Evolutionary conservation across 2,113 vertebrate species (phyloP), one percentile per base, ranked within the genome.

Genomic region (Corydoras maculifer): DNA sequence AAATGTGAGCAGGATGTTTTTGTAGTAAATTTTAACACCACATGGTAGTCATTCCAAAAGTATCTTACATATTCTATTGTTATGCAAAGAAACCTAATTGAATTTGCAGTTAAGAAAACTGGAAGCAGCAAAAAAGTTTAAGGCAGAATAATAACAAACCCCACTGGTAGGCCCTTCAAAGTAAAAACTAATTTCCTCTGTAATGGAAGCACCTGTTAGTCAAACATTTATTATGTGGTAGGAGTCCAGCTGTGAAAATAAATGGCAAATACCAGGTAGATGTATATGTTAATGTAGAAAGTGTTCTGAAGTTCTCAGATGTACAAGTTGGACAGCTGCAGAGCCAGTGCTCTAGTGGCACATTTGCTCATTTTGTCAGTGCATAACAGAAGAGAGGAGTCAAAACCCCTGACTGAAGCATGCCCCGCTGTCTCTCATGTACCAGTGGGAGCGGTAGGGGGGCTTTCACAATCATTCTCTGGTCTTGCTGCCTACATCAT

Each of bases 211-310:
- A 25, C 29, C 31, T 29, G 61, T 35, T 54, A 57, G 15, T 64
- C 53, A 64, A 54, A 72, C 10, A 53, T 51, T 70, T 65, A 59
- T 69, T 70, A 70, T 8, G 8, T 49, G 49, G 55, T 59, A 18
- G n/a, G 49, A 69, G 25, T 50, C 67, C 73, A 58, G 66, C 60
- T 74, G 73, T 61, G 62, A 60, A 62, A 51, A n/a, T 13, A 43
- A 69, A 70, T 35, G 18, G 58, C 49, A 35, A 58, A 66, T 9
- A 55, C 62, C 50, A 32, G 59, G 15, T 15, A 71, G 43, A 62
- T 62, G 62, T 63, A 51, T 55, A 62, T 67, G 63, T 35, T 71
- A 71, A 76, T 62, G 15, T 10, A 15, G 11, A 60, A 64, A 9
- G 54, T 59, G 43, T 50, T 74, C 64, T 68, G 9, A 60, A 66